A percentile compares a stretch with the other conserved stretches of the same genome.
phyloP scores from a whole-genome alignment of 2,888 invertebrate species.

The Nineta flava region DNA sequence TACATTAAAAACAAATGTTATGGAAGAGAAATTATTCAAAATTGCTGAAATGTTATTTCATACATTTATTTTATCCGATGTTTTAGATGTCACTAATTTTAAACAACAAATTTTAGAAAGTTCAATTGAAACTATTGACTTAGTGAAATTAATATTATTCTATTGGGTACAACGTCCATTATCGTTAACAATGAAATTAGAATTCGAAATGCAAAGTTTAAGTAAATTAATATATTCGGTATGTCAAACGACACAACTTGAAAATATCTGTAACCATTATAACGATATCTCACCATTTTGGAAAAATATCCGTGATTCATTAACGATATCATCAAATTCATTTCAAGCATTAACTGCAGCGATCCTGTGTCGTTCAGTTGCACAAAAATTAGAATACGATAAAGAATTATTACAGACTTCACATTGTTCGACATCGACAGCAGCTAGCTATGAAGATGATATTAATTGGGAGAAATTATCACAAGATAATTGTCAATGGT shows the following conservation, averaged over 20 bases:
- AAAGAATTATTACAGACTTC: slow-evolving; percentile 20
- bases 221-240: slow-evolving; percentile 46
- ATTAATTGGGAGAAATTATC: slow-evolving; percentile 63
- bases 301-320: slow-evolving; percentile 54
- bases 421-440: slow-evolving; percentile 10
- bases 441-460: slow-evolving; percentile 24
- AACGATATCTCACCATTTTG: slow-evolving; percentile 68
- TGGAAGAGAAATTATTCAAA: slow-evolving; percentile 25
- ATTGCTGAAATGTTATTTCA: slow-evolving; percentile 24
- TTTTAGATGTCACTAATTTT: slow-evolving; percentile 17
- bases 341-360: slow-evolving; percentile 68
- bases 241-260: slow-evolving; percentile 41
- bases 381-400: slow-evolving; percentile 32
- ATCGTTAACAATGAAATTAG: slow-evolving; percentile 25
- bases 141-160: slow-evolving; percentile 52
- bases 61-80: slow-evolving; percentile 18
- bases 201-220: slow-evolving; percentile 50
- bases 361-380: slow-evolving; percentile 65
- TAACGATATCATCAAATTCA: slow-evolving; percentile 58
- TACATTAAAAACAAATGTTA: slow-evolving; percentile 26
- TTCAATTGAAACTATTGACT: slow-evolving; percentile 41
- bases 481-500: slow-evolving; percentile 76
- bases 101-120: slow-evolving; percentile 19
- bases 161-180: slow-evolving; percentile 54
- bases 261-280: slow-evolving; percentile 43